Conservation (phyloP, 1,140 invertebrate species). For the Procambarus virginalis region DNA sequence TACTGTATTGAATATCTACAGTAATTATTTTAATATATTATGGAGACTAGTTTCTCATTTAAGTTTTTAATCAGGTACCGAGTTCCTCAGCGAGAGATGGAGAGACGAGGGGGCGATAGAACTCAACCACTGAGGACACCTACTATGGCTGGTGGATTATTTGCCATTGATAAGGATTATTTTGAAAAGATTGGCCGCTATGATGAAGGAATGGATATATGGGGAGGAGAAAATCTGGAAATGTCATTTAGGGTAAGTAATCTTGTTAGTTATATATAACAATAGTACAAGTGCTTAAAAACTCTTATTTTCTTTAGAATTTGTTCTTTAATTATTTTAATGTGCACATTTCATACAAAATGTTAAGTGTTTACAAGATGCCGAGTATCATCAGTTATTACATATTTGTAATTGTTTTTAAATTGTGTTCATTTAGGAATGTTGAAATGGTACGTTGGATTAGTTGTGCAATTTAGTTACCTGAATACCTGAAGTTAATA, state of each 20-base stretch:
- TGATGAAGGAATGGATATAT: conserved; percentile 99
- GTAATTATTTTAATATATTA: no score
- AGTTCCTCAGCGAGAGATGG: conserved; percentile 95
- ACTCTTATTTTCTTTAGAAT: no score
- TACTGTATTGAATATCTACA: no score
- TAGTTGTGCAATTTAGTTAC: no score
- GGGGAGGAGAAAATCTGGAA: conserved; percentile 99
- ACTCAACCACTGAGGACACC: conserved; percentile 94
- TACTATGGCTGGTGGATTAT: conserved; percentile 99
- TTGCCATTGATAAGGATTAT: conserved; percentile 96
- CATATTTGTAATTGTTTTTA: not conserved
- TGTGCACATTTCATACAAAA: not conserved
- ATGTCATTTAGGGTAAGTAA: conserved; percentile 96
- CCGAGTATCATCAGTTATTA: not conserved
- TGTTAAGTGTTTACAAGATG: no score
- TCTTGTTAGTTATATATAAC: not conserved
- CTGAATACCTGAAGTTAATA: no score
- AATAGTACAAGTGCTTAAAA: no score
- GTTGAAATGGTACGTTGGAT: no score
- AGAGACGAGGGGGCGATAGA: conserved; percentile 89
- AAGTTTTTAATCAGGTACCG: conserved; percentile 83
- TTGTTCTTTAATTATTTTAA: no score
- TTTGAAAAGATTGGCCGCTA: conserved; percentile 98
- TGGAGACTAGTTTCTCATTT: no score
- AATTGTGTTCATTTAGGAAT: no score